A percentile compares a stretch with the other conserved stretches of the same genome.
phyloP scores from a whole-genome alignment of 2,888 invertebrate species.

The Molorchus minor region DNA sequence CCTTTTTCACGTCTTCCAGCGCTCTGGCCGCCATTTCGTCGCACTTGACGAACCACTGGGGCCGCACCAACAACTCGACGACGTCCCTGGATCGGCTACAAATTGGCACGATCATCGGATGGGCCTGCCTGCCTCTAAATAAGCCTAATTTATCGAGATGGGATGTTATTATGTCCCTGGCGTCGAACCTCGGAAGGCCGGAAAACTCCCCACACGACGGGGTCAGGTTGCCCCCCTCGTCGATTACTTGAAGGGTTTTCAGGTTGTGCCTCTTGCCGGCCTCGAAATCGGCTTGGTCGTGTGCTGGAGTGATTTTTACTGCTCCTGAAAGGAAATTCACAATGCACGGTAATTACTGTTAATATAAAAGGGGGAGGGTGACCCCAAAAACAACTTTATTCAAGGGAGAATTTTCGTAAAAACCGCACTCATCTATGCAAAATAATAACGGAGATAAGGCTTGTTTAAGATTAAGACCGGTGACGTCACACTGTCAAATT shows the following conservation, averaged over 20 bases:
- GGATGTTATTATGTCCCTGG: slow-evolving; percentile 75
- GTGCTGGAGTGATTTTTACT: slow-evolving; percentile 98
- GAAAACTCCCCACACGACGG: slow-evolving; percentile 78
- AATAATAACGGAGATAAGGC: no score
- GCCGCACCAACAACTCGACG: slow-evolving; percentile 94
- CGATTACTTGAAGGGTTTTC: slow-evolving; percentile 87
- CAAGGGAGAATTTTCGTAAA: no score
- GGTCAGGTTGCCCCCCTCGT: slow-evolving; percentile 88
- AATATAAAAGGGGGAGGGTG: no score
- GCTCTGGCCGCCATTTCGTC: slow-evolving; percentile 90
- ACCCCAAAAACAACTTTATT: no score
- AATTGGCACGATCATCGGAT: slow-evolving; percentile 96
- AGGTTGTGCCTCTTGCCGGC: slow-evolving; percentile 90
- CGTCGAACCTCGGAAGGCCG: slow-evolving; percentile 93
- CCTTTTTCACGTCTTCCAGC: slow-evolving; percentile 78
- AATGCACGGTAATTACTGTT: no score
- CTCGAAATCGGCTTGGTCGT: slow-evolving; percentile 97
- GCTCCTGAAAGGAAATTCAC: slow-evolving; percentile 86
- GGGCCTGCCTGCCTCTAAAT: slow-evolving; percentile 69
- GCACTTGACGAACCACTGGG: slow-evolving; percentile 97
- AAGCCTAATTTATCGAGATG: slow-evolving; percentile 4
- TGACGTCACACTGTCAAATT: no score
- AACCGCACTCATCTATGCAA: no score
- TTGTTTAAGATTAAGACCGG: no score
- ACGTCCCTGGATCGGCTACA: slow-evolving; percentile 97